These are phyloP conservation scores for Parapsyche elsis DNA, from an alignment of 1,140 invertebrate species.

Conservation along the genomic window DNA sequence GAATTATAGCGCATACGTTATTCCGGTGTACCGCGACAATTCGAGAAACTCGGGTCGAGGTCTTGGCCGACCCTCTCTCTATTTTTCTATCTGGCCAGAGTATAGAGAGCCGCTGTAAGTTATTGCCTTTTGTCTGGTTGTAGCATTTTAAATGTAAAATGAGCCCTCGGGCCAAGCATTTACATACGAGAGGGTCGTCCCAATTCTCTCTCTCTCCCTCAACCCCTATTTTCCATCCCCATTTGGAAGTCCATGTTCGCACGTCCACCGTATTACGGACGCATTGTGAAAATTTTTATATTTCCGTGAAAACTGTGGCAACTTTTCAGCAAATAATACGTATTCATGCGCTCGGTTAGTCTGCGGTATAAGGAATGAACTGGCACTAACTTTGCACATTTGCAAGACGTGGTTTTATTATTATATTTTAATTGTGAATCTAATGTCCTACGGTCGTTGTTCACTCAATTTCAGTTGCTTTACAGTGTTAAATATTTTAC, in stretches of 20 bases:
- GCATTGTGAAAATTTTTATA: too few species aligned
- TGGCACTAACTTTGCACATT: too few species aligned
- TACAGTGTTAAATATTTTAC: too few species aligned
- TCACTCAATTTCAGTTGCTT: too few species aligned
- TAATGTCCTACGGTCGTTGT: too few species aligned
- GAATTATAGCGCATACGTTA: not conserved
- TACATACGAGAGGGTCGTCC: slow-evolving; percentile 37
- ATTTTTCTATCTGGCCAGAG: slow-evolving; percentile 3
- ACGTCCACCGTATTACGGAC: slow-evolving; percentile 22
- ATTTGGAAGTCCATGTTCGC: slow-evolving; percentile 20
- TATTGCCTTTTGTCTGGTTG: slow-evolving; percentile 46
- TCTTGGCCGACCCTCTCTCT: not conserved
- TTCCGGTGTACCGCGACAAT: not conserved
- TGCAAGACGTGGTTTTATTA: too few species aligned
- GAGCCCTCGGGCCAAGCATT: slow-evolving; percentile 33
- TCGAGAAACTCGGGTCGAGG: slow-evolving; percentile 16
- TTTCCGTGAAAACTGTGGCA: too few species aligned
- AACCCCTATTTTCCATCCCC: not conserved
- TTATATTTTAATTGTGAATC: too few species aligned
- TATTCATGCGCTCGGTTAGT: too few species aligned
- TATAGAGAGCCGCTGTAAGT: slow-evolving; percentile 22
- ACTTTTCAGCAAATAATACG: too few species aligned
- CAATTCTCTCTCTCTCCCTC: too few species aligned
- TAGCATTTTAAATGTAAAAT: slow-evolving; percentile 49
- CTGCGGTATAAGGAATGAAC: too few species aligned